Conservation (phyloP, 1,140 invertebrate genomes). For the Neodiprion pinetum region DNA sequence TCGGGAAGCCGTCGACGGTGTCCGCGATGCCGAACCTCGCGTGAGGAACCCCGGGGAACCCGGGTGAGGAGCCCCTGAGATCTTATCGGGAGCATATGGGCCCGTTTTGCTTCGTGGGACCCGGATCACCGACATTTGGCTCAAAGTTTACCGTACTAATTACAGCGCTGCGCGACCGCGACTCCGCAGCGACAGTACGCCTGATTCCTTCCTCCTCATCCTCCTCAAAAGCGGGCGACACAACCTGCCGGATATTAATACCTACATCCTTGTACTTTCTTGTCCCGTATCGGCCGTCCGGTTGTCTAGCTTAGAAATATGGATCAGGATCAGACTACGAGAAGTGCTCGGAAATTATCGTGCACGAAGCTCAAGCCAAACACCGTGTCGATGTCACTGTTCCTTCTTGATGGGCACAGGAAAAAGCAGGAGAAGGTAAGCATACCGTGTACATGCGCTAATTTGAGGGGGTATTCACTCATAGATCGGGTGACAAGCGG, state of each 20-base stretch:
- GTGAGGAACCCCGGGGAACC: conserved; percentile 1
- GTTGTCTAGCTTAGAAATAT: too few relatives aligned
- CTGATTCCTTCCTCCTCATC: background rate
- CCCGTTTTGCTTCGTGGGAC: conserved; percentile 4
- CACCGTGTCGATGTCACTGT: too few relatives aligned
- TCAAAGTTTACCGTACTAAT: background rate
- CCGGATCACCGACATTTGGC: conserved; percentile 4
- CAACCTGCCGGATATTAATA: background rate
- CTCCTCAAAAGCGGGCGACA: background rate
- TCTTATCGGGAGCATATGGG: conserved; percentile 2
- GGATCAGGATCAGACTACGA: too few relatives aligned
- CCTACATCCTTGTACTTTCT: background rate
- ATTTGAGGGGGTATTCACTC: too few relatives aligned
- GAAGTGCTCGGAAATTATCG: too few relatives aligned
- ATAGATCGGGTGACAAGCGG: too few relatives aligned
- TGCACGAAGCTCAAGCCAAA: too few relatives aligned
- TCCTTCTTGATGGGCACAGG: too few relatives aligned
- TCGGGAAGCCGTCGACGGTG: too few relatives aligned
- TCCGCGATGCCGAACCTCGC: background rate
- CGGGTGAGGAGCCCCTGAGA: background rate
- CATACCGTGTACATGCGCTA: too few relatives aligned
- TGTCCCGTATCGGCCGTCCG: too few relatives aligned
- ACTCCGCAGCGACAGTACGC: background rate
- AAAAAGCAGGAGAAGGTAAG: too few relatives aligned
- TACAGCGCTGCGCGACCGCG: conserved; percentile 19